Base-by-base conservation (phyloP, 2,888 invertebrate genomes). In the Papilio demoleus region DNA sequence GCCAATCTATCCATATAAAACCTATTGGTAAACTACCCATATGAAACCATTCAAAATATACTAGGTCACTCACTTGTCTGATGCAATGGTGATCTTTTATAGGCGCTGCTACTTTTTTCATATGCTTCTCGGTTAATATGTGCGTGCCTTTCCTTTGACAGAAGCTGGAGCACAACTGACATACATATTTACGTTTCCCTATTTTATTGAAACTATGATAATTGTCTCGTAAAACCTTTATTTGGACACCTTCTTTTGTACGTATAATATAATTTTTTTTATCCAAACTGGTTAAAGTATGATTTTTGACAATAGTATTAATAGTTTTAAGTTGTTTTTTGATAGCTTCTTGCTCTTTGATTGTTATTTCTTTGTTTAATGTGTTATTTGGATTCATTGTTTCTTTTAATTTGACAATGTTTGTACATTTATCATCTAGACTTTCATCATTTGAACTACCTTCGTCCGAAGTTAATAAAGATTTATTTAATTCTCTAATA, bases 31-130 rank as follows among this genome's bases (percentile, higher is more conserved):
- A 36, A 12, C 36, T 11, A 36, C 36, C 36, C 42, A 47, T 62
- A 42, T 31, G 31, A 31, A 31, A 31, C 31, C 6, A 4, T 4
- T 4, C 31, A 3, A 31, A 31, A 40, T n/a, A 40, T 45, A 45
- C 14, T 27, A 53, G 5, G 11, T 17, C 4, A 59, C 66, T 67
- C 38, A 60, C 66, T 47, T 60, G 50, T 50, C 60, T 60, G 17
- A 67, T n/a, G 27, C 66, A 67, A 36, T 67, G 40, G 22, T 50
- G 11, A 27, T 60, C 50, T 58, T 27, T 47, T 38, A 67, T 22
- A 1, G 22, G 19, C 4, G n/a, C 4, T 12, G 36, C 38, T 1
- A 60, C 19, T 17, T 36, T 27, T 19, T 50, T 9, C 60, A 47
- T 19, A 24, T 67, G 66, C n/a, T 38, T 60, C n/a, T 36, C 38